Evolutionary conservation across 2,113 vertebrate species (phyloP), one percentile per base, ranked within the genome.

Genomic region (Sciurus niger): DNA sequence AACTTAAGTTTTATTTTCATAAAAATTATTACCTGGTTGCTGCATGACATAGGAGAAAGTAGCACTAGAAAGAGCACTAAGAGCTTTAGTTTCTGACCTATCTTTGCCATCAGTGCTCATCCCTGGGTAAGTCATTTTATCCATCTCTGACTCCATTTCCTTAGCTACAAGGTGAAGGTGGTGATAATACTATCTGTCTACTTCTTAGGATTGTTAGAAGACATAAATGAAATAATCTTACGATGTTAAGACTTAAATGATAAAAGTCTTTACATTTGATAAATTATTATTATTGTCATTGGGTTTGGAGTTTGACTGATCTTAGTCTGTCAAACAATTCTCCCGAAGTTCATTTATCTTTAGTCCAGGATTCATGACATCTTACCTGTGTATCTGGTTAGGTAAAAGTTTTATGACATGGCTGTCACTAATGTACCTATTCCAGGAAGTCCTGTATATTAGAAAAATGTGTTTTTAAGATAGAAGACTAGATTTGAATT

Each of bases 261-360:
- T 89, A 37, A 91, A 95, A 63, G 2, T 6, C 18, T 91, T 93
- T 14, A 79, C 24, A 82, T 74, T 68, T 93, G 30, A 84, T 48
- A 28, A 58, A 16, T 85, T 67, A 70, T 28, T 72, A 65, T 90
- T 74, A 74, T 76, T 93, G 53, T 46, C 77, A 73, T 76, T 92
- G 89, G 68, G 25, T 83, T 90, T 92, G 96, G n/a, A 87, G 25
- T 87, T 51, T 87, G 84, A 95, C 8, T 46, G 58, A 93, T 79
- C 30, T 76, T 86, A 86, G 67, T 22, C 48, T 25, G 24, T 80
- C 37, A 72, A 90, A 40, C 60, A 37, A 46, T 94, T 80, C n/a
- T 77, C 22, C 32, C 18, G 16, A 68, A 24, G 30, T 83, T 84
- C 6, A 65, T 53, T 86, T 63, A 80, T 79, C 28, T 37, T 73